These are phyloP conservation scores for Portevinia maculata DNA, from an alignment of 2,888 invertebrate species.

Conservation along the genomic window DNA sequence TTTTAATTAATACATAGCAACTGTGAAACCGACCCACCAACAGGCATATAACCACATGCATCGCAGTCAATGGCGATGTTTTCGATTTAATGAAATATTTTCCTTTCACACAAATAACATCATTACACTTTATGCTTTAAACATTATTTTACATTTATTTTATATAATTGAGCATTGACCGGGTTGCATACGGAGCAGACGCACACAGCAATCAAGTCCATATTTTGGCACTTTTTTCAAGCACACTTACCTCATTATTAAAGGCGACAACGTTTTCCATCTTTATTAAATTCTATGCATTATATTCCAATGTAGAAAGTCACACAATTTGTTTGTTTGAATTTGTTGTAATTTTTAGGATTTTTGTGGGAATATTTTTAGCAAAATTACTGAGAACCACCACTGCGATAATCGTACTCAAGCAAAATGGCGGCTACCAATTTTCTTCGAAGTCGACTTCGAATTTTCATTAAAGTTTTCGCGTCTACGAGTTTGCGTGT, in stretches of 20 bases:
- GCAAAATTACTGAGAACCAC: conserved; percentile 38
- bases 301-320: conserved; percentile 29
- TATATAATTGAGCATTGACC: conserved; percentile 63
- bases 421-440: conserved; percentile 62
- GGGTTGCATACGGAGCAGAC: conserved; percentile 13
- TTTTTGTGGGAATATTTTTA: conserved; percentile 31
- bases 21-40: conserved; percentile 1
- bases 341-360: conserved; percentile 28
- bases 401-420: conserved; percentile 45
- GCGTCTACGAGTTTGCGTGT: conserved; percentile 55
- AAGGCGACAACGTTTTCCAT: conserved; percentile 83
- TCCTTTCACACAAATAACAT: background rate
- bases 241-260: conserved; percentile 81
- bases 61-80: background rate
- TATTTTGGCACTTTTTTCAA: conserved; percentile 1
- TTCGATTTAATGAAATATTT: background rate
- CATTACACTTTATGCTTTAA: background rate
- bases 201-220: background rate
- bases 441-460: conserved; percentile 56
- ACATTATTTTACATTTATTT: conserved; percentile 20
- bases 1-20: background rate
- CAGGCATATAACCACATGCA: background rate
- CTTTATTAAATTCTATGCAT: conserved; percentile 61
- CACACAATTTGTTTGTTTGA: conserved; percentile 24
- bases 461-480: conserved; percentile 46